phyloP scores from a whole-genome alignment of 2,888 invertebrate genomes.

The Perizoma flavofasciatum region DNA sequence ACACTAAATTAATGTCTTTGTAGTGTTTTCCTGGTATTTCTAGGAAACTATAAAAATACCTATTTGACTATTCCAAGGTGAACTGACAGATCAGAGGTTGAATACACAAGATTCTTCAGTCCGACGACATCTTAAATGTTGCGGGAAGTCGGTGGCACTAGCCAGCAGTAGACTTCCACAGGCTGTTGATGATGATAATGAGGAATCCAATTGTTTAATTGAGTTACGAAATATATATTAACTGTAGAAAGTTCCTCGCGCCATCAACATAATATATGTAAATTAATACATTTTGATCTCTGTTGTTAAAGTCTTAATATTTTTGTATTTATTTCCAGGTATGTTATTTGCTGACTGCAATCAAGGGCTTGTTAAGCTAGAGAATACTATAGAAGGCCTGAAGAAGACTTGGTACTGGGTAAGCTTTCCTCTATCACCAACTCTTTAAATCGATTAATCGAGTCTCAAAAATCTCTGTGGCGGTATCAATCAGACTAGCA shows the following conservation, averaged over 20 bases:
- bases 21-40: conserved; percentile 15
- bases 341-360: background rate
- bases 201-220: too few relatives aligned
- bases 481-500: too few relatives aligned
- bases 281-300: background rate
- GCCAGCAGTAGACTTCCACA: too few relatives aligned
- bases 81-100: background rate
- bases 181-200: too few relatives aligned
- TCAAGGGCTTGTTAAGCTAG: background rate
- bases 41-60: conserved; percentile 17
- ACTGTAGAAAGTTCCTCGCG: too few relatives aligned
- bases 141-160: too few relatives aligned
- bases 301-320: background rate
- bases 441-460: too few relatives aligned
- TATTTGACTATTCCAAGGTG: conserved; percentile 9
- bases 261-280: too few relatives aligned
- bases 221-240: too few relatives aligned
- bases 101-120: background rate
- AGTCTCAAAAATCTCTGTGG: too few relatives aligned
- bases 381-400: background rate
- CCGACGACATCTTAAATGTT: too few relatives aligned
- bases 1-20: background rate
- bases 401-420: background rate
- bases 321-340: conserved; percentile 18
- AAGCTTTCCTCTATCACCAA: background rate